Conservation (phyloP, 2,113 vertebrate genomes). For the Barbus barbus region DNA sequence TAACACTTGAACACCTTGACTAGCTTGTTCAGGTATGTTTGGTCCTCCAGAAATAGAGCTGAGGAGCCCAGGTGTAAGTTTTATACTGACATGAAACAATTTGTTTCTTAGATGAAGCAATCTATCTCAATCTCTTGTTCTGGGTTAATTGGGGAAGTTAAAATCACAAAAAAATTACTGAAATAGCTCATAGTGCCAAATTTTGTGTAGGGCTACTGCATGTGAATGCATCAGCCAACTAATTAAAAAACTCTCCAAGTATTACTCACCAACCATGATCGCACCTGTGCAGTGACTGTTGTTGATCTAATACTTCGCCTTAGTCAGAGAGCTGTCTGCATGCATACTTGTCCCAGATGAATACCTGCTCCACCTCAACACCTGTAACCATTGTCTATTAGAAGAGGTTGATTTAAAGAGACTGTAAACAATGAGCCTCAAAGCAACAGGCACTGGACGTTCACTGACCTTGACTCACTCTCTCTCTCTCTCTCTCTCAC, state of each 20-base stretch:
- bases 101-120: too few relatives aligned
- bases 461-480: background rate
- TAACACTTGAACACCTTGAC: too few relatives aligned
- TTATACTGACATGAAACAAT: too few relatives aligned
- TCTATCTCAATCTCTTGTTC: background rate
- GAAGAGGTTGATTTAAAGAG: conserved; percentile 28
- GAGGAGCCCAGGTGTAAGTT: too few relatives aligned
- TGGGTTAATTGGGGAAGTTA: background rate
- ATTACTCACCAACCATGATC: background rate
- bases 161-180: background rate
- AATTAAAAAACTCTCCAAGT: background rate
- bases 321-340: conserved; percentile 26
- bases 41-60: too few relatives aligned
- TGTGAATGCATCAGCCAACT: background rate
- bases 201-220: background rate
- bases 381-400: conserved; percentile 2
- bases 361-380: conserved; percentile 22
- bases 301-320: background rate
- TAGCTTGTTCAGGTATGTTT: too few relatives aligned
- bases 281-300: conserved; percentile 12
- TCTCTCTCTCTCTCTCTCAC: background rate
- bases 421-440: conserved; percentile 48
- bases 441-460: conserved; percentile 36
- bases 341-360: background rate
- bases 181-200: background rate